Evolutionary conservation across 2,113 vertebrate species (phyloP), one percentile per base, ranked within the genome.

Genomic region (Silurus meridionalis): DNA sequence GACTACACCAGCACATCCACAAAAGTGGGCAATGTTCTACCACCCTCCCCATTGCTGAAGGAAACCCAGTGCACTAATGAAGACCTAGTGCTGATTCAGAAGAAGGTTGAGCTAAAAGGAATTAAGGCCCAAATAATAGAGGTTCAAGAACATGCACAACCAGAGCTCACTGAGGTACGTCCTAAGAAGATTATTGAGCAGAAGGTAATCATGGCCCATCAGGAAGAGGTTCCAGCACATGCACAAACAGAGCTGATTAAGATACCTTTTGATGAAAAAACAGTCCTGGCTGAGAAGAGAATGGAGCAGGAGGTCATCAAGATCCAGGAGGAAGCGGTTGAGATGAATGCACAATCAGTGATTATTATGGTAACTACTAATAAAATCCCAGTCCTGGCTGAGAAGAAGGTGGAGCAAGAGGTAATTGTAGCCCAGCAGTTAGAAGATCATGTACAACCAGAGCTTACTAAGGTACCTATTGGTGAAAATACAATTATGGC

Each of bases 1-100:
- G 92, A 93, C 14, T 92, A 91, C 90, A 21, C 6, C 3, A 52
- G 85, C 0, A 52, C 66, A 13, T 60, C 84, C 23, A 58, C 72
- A 5, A 0, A 37, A 80, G 8, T 5, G 25, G 14, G 0, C 85
- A 60, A 8, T 0, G 10, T 21, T 17, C 61, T 58, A n/a, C 86
- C 87, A 2, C 50, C 69, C 3, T 91, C 92, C 37, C 91, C 91
- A 5, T 83, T 90, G 0, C 84, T 69, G 3, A 28, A 23, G 64
- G n/a, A 57, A 57, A 75, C 19, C 66, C 50, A 48, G 28, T 9
- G 50, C 0, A 57, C 57, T 37, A 60, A 9, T 52, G 10, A 58
- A 57, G 48, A 57, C 21, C 14, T 14, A 60, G 50, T 53, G 19
- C 1, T 9, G 23, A 25, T 6, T 37, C n/a, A 25, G 37, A 75